Evolutionary conservation across 2,888 invertebrate species (phyloP).

Genomic region (Drosophila borealis): DNA sequence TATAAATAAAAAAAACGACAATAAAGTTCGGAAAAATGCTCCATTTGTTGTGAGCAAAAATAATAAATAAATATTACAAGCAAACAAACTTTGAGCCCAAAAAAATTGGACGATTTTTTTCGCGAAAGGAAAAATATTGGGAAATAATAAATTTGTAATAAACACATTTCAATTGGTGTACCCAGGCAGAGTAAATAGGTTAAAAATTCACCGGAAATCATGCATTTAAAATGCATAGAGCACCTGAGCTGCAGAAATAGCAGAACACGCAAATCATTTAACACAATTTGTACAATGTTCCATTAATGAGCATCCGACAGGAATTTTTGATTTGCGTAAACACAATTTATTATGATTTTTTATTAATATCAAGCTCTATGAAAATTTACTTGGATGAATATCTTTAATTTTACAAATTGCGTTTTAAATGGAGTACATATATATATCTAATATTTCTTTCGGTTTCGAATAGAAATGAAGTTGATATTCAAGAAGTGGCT

Average conservation of each 20-base stretch:
- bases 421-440: background rate
- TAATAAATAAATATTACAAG: conserved; percentile 8
- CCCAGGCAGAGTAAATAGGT: conserved; percentile 5
- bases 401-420: background rate
- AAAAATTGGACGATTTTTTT: conserved; percentile 5
- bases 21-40: background rate
- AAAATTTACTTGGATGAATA: background rate
- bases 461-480: background rate
- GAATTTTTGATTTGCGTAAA: conserved; percentile 31
- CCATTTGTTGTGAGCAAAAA: background rate
- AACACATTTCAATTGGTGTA: conserved; percentile 18
- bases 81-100: conserved; percentile 5
- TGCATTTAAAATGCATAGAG: conserved; percentile 19
- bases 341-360: background rate
- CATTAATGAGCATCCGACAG: conserved; percentile 45
- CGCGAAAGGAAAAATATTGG: conserved; percentile 8
- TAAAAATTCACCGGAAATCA: conserved; percentile 31
- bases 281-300: conserved; percentile 21
- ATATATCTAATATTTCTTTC: background rate
- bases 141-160: conserved; percentile 31
- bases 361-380: background rate
- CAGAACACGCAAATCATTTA: background rate
- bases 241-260: background rate
- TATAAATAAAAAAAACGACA: conserved; percentile 2
- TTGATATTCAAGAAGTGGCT: background rate